Base-by-base conservation (phyloP, 2,797 vertebrate species). In the Pseudomugil tenellus region DNA sequence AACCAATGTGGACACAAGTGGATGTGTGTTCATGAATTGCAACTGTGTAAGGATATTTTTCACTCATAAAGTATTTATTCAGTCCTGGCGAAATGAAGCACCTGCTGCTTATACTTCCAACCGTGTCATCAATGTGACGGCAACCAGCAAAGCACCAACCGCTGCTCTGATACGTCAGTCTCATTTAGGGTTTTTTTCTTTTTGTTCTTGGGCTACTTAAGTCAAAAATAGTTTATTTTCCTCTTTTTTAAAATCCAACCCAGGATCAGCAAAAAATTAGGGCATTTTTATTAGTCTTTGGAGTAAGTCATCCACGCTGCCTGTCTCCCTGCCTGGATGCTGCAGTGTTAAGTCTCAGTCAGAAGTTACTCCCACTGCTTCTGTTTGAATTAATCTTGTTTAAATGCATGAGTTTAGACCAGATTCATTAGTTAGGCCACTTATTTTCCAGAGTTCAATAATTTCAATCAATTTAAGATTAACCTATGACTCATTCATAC, bases 271-370 rank as follows among this genome's bases (percentile, higher is more conserved):
- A 61, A 79, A 78, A 74, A 87, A 81, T 56, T 56, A 68, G 84
- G 87, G 86, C 79, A 77, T 77, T 78, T 84, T 77, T 79, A 59
- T 87, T 74, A 51, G 1, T 67, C 51, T 81, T 25, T 74, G 54
- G 41, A 72, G 74, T 65, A 71, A 77, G 79, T 70, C 74, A 67
- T 60, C 71, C 55, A 32, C 57, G 75, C 81, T 84, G 78, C 85
- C 73, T 84, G 77, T 73, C 19, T 72, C 56, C 32, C 59, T 56
- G 58, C 58, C 70, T 41, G 72, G 48, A 74, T 26, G 48, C 66
- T 67, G 70, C 57, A 64, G 56, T 56, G 41, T 60, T 54, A 63
- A 49, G 46, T 4, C 53, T 54, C 57, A 57, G 35, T 76, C 51
- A 63, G 17, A 63, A 62, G 53, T 70, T 55, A 13, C 58, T 68